Conservation (phyloP, 1,140 invertebrate genomes). For the Archivesica marissinica region DNA sequence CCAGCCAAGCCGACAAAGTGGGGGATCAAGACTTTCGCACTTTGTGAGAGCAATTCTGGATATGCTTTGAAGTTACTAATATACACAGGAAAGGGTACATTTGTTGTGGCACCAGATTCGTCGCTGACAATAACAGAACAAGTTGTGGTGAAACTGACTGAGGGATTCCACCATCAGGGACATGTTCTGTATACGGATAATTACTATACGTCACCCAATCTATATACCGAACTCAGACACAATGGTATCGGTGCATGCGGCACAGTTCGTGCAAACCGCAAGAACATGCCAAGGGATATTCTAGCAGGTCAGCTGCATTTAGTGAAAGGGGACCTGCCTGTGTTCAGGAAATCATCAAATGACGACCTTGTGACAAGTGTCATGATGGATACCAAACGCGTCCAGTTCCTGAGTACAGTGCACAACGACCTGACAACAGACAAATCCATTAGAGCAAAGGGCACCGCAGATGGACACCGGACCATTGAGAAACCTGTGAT, state of each 20-base stretch:
- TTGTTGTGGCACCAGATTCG: not conserved
- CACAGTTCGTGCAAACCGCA: slow-evolving; percentile 38
- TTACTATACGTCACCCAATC: slow-evolving; percentile 2
- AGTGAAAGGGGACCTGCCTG: slow-evolving; percentile 26
- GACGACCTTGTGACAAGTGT: slow-evolving; percentile 26
- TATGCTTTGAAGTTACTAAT: not conserved
- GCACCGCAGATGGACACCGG: not conserved
- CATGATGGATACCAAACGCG: slow-evolving; percentile 46
- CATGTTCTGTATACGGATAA: slow-evolving; percentile 32
- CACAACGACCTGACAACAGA: not conserved
- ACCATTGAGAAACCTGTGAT: slow-evolving; percentile 13
- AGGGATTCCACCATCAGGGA: not conserved
- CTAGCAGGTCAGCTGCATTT: not conserved
- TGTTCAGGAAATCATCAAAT: slow-evolving; percentile 16
- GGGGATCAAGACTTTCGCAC: slow-evolving; percentile 15
- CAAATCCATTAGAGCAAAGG: not conserved
- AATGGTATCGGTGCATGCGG: slow-evolving; percentile 35
- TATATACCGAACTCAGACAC: not conserved
- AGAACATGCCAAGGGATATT: not conserved
- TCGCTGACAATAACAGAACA: not conserved
- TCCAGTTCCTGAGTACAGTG: slow-evolving; percentile 29
- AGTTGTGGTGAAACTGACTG: not conserved
- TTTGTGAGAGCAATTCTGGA: not conserved
- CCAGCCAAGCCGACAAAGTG: slow-evolving; percentile 8
- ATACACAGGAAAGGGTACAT: slow-evolving; percentile 12